Evolutionary conservation across 2,113 vertebrate genomes (phyloP).

Genomic region (Scolopax mira): DNA sequence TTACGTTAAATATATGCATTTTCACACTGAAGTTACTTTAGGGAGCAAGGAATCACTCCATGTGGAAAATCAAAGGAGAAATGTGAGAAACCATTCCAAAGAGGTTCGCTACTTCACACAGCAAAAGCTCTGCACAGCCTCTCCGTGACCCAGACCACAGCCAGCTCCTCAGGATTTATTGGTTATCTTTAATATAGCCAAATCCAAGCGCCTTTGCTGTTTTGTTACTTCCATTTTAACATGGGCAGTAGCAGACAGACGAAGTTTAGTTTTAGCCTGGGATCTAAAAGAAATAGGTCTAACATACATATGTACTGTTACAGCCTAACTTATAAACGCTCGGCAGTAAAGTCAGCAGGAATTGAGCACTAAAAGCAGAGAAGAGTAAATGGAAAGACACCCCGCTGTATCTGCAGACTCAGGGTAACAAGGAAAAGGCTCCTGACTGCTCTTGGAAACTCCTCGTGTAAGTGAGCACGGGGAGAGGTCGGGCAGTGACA

Average conservation of each 20-base stretch:
- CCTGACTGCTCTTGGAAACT: constrained; percentile 11
- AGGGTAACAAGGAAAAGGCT: neutral
- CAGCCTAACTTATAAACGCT: constrained; percentile 1
- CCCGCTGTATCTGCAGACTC: neutral
- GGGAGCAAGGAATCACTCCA: neutral
- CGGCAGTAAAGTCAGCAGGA: constrained; percentile 42
- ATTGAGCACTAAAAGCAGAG: constrained; percentile 41
- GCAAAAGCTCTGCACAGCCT: neutral
- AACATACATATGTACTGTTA: neutral
- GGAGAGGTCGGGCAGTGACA: constrained; percentile 6
- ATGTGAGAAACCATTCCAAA: neutral
- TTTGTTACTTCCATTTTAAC: constrained; percentile 52
- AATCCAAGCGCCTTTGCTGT: constrained; percentile 10
- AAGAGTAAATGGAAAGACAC: constrained; percentile 43
- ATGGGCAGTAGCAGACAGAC: constrained; percentile 47
- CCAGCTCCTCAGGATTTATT: neutral
- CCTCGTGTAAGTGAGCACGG: constrained; percentile 1
- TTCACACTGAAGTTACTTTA: neutral
- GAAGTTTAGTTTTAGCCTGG: constrained; percentile 52
- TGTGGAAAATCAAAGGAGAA: neutral
- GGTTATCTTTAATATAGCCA: neutral
- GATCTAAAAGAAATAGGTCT: constrained; percentile 39
- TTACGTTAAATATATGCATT: neutral
- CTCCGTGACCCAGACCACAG: neutral
- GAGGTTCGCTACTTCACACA: neutral